A percentile compares a stretch with the other conserved stretches of the same genome.
phyloP scores from a whole-genome alignment of 2,888 invertebrate genomes.

The Phengaris arion region DNA sequence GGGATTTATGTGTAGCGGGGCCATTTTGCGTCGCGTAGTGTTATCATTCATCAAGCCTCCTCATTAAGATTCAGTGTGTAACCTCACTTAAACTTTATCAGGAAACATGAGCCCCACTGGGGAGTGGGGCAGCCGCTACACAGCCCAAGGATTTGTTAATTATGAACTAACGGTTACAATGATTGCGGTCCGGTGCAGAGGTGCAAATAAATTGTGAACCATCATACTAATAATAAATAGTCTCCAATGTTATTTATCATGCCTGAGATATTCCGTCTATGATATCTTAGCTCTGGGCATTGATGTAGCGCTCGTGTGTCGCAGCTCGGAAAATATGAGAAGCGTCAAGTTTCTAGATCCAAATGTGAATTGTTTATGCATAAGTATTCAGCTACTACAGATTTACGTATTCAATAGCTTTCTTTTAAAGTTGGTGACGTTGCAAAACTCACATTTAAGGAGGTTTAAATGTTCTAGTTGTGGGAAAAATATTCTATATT shows the following conservation, averaged over 20 bases:
- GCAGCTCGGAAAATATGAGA: conserved; percentile 1
- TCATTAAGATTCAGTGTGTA: conserved; percentile 5
- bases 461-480: too few species aligned
- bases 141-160: conserved; percentile 34
- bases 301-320: conserved; percentile 8
- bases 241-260: conserved; percentile 9
- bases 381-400: too few species aligned
- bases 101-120: neutral
- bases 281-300: neutral
- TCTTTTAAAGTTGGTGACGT: too few species aligned
- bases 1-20: neutral
- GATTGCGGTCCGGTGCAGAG: conserved; percentile 29
- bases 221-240: conserved; percentile 31
- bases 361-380: too few species aligned
- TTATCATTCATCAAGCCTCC: conserved; percentile 13
- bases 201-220: conserved; percentile 32
- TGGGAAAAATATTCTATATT: too few species aligned
- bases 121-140: conserved; percentile 28
- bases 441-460: too few species aligned
- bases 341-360: neutral
- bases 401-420: too few species aligned
- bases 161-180: conserved; percentile 35
- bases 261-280: neutral
- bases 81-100: conserved; percentile 4
- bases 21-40: neutral